A percentile compares a stretch with the other conserved stretches of the same genome.
Conservation (phyloP, 2,888 invertebrate genomes). For the Mesorhabditis sp. region DNA sequence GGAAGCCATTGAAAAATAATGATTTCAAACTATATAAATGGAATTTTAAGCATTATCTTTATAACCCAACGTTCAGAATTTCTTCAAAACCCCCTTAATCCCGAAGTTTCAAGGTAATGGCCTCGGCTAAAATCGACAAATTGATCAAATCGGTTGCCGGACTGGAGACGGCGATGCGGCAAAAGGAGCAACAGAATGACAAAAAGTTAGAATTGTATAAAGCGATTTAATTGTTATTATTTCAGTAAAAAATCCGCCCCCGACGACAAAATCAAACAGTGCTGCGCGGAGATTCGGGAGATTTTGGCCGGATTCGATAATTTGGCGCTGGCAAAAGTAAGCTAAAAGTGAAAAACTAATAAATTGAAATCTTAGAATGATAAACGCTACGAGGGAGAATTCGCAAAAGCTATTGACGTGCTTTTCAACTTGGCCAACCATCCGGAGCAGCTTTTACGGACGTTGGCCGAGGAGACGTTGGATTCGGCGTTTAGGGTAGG, state of each 20-base stretch:
- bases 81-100: too few species aligned
- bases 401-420: not conserved
- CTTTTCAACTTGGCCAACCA: not conserved
- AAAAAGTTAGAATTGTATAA: too few species aligned
- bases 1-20: too few species aligned
- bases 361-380: slow-evolving; percentile 3
- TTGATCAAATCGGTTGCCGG: slow-evolving; percentile 1
- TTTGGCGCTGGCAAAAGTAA: not conserved
- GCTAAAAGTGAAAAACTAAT: not conserved
- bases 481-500: not conserved
- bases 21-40: too few species aligned
- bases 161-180: not conserved
- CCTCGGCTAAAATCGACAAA: not conserved
- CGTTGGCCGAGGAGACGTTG: slow-evolving; percentile 5
- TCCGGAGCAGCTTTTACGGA: not conserved
- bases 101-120: not conserved
- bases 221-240: not conserved
- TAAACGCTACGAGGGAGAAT: not conserved
- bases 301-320: not conserved
- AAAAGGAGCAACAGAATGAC: not conserved
- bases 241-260: not conserved
- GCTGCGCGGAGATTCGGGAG: not conserved
- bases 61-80: too few species aligned
- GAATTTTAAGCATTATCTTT: too few species aligned
- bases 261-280: not conserved